phyloP scores from a whole-genome alignment of 2,888 invertebrate genomes.

The Apoderus coryli region DNA sequence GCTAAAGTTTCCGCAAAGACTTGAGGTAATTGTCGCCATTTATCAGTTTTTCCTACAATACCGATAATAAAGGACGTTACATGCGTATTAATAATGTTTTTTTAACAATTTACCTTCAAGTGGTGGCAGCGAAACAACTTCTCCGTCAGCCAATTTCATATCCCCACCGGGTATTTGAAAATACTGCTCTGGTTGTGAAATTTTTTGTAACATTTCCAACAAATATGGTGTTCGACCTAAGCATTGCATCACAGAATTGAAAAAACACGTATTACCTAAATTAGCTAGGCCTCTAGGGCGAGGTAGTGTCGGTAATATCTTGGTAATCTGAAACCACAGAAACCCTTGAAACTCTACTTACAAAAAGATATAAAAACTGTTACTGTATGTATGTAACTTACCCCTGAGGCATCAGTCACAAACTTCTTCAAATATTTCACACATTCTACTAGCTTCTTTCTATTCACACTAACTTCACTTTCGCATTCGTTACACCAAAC shows the following conservation, averaged over 20 bases:
- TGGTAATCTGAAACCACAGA: neutral
- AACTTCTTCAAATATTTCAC: slow-evolving; percentile 58
- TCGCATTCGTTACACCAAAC: slow-evolving; percentile 73
- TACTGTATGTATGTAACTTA: too few relatives aligned
- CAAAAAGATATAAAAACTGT: too few relatives aligned
- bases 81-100: too few relatives aligned
- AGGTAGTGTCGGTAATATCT: slow-evolving; percentile 28
- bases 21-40: slow-evolving; percentile 53
- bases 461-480: slow-evolving; percentile 43
- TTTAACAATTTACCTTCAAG: slow-evolving; percentile 21
- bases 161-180: slow-evolving; percentile 61
- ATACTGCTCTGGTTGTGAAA: slow-evolving; percentile 50
- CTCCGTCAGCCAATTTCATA: slow-evolving; percentile 34
- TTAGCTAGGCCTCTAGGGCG: slow-evolving; percentile 71
- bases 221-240: slow-evolving; percentile 74
- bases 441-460: slow-evolving; percentile 53
- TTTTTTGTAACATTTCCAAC: slow-evolving; percentile 50
- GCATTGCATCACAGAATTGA: slow-evolving; percentile 92
- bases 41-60: slow-evolving; percentile 37
- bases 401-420: too few relatives aligned
- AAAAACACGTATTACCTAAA: slow-evolving; percentile 93
- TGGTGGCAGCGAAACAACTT: slow-evolving; percentile 19
- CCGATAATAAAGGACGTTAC: too few relatives aligned
- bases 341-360: too few relatives aligned
- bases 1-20: slow-evolving; percentile 53